Evolutionary conservation across 2,113 vertebrate species (phyloP).

Genomic region (Atlantisia rogersi): DNA sequence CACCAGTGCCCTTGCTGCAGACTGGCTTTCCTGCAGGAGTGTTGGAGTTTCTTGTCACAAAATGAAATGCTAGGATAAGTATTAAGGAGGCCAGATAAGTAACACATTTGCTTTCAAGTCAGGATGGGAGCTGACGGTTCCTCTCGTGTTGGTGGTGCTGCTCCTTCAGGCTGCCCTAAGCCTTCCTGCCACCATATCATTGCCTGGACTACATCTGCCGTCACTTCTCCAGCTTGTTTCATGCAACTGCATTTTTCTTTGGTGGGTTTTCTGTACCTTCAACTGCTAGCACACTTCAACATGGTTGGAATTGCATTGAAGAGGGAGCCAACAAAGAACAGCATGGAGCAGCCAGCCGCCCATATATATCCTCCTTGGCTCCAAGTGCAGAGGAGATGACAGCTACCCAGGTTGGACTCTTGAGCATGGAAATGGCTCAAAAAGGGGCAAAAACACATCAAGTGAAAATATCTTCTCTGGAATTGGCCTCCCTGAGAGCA

Average conservation of each 20-base stretch:
- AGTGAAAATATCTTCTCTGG: neutral
- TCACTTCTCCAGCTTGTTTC: neutral
- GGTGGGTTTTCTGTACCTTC: neutral
- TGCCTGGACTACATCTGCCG: neutral
- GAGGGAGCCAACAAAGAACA: neutral
- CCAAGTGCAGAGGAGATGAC: neutral
- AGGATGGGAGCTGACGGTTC: neutral
- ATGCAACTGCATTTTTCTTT: neutral
- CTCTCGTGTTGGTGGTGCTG: neutral
- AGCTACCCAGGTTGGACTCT: neutral
- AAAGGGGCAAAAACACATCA: neutral
- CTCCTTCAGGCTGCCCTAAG: neutral
- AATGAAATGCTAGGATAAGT: neutral
- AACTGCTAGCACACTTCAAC: neutral
- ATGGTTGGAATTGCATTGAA: neutral
- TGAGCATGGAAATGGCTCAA: neutral
- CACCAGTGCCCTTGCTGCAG: fast-evolving
- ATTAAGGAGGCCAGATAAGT: neutral
- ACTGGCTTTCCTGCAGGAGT: neutral
- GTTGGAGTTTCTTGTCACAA: neutral
- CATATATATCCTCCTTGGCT: neutral
- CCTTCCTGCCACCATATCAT: neutral
- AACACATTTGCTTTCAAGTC: neutral
- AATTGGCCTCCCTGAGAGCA: neutral
- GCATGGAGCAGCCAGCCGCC: neutral